Percentiles rank a stretch among this genome's conserved stretches.
Conservation (phyloP, 1,140 invertebrate species). For the Vanessa atalanta region DNA sequence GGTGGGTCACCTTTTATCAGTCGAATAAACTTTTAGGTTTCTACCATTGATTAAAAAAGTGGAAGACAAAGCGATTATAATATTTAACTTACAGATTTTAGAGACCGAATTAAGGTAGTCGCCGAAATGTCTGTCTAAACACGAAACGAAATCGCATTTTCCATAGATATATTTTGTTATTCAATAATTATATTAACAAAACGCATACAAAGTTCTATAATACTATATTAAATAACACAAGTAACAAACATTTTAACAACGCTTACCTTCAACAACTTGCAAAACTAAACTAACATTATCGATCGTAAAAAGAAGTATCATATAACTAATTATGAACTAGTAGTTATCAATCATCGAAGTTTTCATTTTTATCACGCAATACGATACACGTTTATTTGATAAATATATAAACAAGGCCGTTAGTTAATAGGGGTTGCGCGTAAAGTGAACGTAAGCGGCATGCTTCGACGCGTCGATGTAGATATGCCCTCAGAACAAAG, state of each 20-base stretch:
- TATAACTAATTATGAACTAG: background rate
- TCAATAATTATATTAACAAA: no score
- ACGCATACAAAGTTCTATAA: background rate
- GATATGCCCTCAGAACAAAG: constrained; percentile 37
- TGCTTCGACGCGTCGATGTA: constrained; percentile 62
- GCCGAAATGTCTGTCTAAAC: no score
- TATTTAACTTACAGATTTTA: no score
- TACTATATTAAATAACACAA: background rate
- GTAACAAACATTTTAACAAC: background rate
- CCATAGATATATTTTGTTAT: no score
- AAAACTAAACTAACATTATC: constrained; percentile 6
- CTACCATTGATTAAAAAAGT: no score
- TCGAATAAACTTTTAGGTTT: no score
- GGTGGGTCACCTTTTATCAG: no score
- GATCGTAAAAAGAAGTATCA: background rate
- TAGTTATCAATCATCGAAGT: constrained; percentile 17
- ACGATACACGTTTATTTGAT: constrained; percentile 23
- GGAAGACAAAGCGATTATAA: no score
- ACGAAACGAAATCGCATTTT: no score
- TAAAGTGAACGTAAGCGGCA: constrained; percentile 70
- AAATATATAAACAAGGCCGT: constrained; percentile 43
- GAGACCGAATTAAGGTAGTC: no score
- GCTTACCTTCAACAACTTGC: constrained; percentile 7
- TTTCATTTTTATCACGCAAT: constrained; percentile 32
- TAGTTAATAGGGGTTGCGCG: constrained; percentile 62